Percentiles rank a stretch among this genome's conserved stretches.
These are phyloP conservation scores for Nephila pilipes DNA, from an alignment of 1,140 invertebrate species.

Conservation along the genomic window DNA sequence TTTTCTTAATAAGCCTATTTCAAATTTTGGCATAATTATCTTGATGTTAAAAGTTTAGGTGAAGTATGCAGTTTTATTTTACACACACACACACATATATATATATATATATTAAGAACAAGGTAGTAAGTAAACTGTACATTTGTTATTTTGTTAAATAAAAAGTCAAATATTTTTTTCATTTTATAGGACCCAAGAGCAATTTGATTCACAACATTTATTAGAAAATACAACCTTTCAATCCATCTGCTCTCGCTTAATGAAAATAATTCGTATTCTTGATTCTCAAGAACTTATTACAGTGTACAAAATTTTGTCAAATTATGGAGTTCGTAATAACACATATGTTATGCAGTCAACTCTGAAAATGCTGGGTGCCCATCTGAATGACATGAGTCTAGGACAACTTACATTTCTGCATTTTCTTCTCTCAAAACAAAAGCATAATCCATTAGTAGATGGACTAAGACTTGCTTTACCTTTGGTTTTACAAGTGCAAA, in stretches of 20 bases:
- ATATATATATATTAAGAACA: too few species aligned
- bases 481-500: constrained; percentile 77
- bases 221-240: constrained; percentile 61
- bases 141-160: too few species aligned
- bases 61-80: too few species aligned
- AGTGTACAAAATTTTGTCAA: constrained; percentile 43
- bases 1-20: too few species aligned
- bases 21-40: too few species aligned
- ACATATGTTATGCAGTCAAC: constrained; percentile 68
- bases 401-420: constrained; percentile 71
- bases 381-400: constrained; percentile 74
- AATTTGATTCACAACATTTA: background rate
- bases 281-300: constrained; percentile 67
- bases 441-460: constrained; percentile 71
- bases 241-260: constrained; percentile 32
- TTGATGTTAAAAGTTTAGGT: too few species aligned
- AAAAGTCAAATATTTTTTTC: background rate
- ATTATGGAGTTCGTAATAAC: constrained; percentile 55
- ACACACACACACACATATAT: too few species aligned
- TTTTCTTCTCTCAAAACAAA: constrained; percentile 67
- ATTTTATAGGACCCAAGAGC: constrained; percentile 6
- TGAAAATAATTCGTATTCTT: constrained; percentile 56
- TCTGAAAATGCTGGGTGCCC: constrained; percentile 66
- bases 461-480: constrained; percentile 77
- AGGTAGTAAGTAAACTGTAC: too few species aligned